A percentile compares a stretch with the other conserved stretches of the same genome.
Evolutionary conservation across 1,140 invertebrate species (phyloP).

Genomic region (Drosophila littoralis): DNA sequence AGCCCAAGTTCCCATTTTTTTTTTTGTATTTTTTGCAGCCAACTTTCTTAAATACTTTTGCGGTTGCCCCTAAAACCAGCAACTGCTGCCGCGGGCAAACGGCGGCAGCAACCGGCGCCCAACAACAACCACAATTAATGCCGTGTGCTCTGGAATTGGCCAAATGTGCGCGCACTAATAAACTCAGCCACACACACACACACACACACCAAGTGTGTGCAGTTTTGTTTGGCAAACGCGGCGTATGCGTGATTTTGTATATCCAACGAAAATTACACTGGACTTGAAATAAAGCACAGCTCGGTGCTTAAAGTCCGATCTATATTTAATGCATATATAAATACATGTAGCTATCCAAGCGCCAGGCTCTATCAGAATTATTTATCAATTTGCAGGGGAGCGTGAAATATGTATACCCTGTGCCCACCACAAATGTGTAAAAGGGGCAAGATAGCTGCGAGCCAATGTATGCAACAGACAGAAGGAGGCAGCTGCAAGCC

Average conservation of each 20-base stretch:
- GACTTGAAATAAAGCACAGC: neutral
- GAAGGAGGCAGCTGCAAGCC: no score
- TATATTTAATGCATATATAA: no score
- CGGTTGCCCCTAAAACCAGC: constrained; percentile 41
- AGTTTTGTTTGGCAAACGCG: constrained; percentile 44
- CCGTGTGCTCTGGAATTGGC: constrained; percentile 51
- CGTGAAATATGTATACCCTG: no score
- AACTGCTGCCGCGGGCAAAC: no score
- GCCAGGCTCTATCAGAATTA: neutral
- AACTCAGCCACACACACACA: neutral
- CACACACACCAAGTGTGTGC: no score
- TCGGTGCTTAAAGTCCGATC: no score
- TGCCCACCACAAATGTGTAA: no score
- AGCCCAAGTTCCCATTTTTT: constrained; percentile 33
- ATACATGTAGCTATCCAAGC: no score
- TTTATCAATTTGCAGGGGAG: no score
- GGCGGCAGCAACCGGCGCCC: neutral
- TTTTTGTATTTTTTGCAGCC: constrained; percentile 18
- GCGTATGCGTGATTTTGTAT: constrained; percentile 70
- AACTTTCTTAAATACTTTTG: constrained; percentile 82
- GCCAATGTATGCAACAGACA: no score
- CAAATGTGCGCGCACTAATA: constrained; percentile 39
- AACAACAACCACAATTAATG: constrained; percentile 59
- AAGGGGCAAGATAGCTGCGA: no score
- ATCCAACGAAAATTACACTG: neutral